Conservation (phyloP, 2,113 vertebrate genomes). For the Macheiramphus alcinus region DNA sequence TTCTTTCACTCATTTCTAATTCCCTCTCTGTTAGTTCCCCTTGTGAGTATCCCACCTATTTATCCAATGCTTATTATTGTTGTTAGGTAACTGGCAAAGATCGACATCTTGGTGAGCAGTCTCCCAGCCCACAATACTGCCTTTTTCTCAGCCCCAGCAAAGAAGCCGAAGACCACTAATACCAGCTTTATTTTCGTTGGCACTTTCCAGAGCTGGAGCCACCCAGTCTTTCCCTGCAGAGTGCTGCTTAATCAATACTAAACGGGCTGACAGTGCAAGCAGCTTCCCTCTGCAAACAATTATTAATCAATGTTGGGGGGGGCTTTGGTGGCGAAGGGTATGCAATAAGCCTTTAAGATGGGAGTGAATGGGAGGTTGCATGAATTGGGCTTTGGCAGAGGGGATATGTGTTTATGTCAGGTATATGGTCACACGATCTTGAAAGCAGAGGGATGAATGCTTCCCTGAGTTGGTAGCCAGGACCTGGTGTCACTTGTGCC, state of each 20-base stretch:
- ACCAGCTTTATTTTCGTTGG: slow-evolving; percentile 54
- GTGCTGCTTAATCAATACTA: slow-evolving; percentile 29
- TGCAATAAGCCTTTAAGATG: not conserved
- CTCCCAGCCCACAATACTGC: not conserved
- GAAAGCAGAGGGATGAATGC: not conserved
- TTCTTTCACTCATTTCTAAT: not conserved
- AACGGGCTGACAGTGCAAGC: not conserved
- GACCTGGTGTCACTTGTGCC: not conserved
- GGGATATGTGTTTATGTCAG: not conserved
- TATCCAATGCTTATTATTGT: slow-evolving; percentile 17
- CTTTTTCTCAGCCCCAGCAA: slow-evolving; percentile 10
- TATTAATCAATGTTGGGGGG: not conserved
- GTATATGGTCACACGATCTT: accelerated
- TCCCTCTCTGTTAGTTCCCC: not conserved
- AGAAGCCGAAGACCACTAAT: slow-evolving; percentile 24
- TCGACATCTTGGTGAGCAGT: not conserved
- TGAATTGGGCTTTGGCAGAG: not conserved
- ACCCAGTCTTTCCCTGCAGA: not conserved
- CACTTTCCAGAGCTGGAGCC: not conserved
- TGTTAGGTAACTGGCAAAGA: slow-evolving; percentile 11
- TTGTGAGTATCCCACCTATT: slow-evolving; percentile 1
- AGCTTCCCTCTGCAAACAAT: not conserved
- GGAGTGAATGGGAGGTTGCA: not conserved
- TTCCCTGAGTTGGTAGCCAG: not conserved
- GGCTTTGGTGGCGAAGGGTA: not conserved